phyloP scores from a whole-genome alignment of 2,113 vertebrate genomes.

The Cryptotis parvus region DNA sequence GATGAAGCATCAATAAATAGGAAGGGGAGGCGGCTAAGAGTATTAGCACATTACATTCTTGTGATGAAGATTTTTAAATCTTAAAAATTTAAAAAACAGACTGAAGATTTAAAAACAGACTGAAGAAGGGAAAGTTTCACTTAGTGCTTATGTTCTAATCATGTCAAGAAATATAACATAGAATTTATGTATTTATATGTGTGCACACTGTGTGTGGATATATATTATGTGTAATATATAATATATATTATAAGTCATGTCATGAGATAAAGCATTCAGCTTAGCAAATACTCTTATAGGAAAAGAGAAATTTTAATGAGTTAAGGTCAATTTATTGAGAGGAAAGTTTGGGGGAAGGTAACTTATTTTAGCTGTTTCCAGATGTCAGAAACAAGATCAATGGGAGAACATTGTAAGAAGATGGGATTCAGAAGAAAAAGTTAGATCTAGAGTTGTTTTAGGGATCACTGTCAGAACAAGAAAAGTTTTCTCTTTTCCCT shows the following conservation, averaged over 20 bases:
- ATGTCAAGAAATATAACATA: neutral
- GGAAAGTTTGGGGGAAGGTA: neutral
- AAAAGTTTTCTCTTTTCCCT: neutral
- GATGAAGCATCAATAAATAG: neutral
- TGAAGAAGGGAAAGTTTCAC: neutral
- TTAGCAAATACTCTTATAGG: neutral
- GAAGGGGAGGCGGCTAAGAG: slow-evolving; percentile 7
- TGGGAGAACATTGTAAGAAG: neutral
- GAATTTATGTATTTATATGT: neutral
- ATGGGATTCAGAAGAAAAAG: neutral
- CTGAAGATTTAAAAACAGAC: neutral
- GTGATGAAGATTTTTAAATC: neutral
- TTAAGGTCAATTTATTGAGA: neutral
- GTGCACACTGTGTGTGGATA: too few species aligned
- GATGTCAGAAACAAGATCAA: slow-evolving; percentile 3
- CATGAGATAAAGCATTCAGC: neutral
- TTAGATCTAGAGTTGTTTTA: neutral
- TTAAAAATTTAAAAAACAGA: too few species aligned
- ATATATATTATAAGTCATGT: neutral
- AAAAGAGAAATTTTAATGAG: neutral
- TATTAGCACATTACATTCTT: neutral
- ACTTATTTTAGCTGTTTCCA: slow-evolving; percentile 54
- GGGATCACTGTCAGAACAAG: too few species aligned
- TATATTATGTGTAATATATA: too few species aligned
- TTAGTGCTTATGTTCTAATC: neutral